Evolutionary conservation across 2,888 invertebrate genomes (phyloP).

Genomic region (Papilio gigon): DNA sequence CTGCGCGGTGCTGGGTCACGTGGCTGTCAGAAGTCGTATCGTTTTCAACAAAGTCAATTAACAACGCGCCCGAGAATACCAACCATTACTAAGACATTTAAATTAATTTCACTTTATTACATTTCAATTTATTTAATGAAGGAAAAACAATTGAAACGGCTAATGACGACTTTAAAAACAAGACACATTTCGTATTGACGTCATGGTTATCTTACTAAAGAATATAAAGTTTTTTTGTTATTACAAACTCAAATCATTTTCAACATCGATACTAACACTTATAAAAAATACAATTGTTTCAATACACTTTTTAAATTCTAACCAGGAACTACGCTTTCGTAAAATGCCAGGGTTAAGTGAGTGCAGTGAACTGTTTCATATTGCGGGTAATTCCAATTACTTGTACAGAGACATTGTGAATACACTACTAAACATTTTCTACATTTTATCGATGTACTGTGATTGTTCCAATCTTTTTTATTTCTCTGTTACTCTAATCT

Average conservation of each 20-base stretch:
- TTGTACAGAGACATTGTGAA: background rate
- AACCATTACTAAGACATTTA: slow-evolving; percentile 24
- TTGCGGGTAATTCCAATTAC: slow-evolving; percentile 18
- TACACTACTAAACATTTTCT: background rate
- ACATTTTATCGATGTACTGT: background rate
- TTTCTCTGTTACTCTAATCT: too few species aligned
- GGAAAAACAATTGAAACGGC: too few species aligned
- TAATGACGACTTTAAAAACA: too few species aligned
- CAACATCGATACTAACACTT: slow-evolving; percentile 6
- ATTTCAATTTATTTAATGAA: background rate
- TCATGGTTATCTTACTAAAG: too few species aligned
- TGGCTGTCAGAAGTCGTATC: slow-evolving; percentile 47
- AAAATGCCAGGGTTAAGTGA: slow-evolving; percentile 16
- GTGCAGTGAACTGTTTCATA: slow-evolving; percentile 15
- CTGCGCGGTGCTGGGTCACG: slow-evolving; percentile 47
- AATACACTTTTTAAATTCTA: slow-evolving; percentile 11
- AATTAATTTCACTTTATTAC: background rate
- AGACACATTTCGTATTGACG: too few species aligned
- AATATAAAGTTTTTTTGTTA: too few species aligned
- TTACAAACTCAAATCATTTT: background rate
- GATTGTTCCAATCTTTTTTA: background rate
- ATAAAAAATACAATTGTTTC: background rate
- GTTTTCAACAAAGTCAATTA: slow-evolving; percentile 53
- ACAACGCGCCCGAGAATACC: slow-evolving; percentile 43
- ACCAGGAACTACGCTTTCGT: slow-evolving; percentile 21